Base-by-base conservation (phyloP, 2,113 vertebrate species). In the Euleptes europaea region DNA sequence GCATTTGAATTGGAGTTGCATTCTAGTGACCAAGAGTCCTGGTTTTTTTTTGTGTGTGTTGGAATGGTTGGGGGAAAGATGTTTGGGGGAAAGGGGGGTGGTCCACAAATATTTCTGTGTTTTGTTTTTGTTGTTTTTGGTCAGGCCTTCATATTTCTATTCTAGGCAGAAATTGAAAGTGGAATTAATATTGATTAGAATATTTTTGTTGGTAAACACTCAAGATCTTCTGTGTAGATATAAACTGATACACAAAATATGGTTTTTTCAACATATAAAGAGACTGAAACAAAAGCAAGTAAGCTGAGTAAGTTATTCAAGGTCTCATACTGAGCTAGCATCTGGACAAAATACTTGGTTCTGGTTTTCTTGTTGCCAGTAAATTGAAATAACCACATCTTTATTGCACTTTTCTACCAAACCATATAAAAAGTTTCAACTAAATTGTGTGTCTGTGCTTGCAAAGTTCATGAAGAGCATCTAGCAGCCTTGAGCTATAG, bases 371-470 rank as follows among this genome's bases (percentile, higher is more conserved):
- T 71, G 79, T 12, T 65, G 42, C 11, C 14, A 14, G 76, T 35
- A 72, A 84, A 79, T 26, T 85, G 51, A 79, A 85, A 42, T 35
- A 72, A 66, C 31, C 38, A 63, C 77, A 79, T 79, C 84, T 85
- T 72, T 78, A 78, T 71, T 72, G 19, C 38, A 57, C n/a, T 80
- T 84, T 87, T 88, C 85, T 63, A 69, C 9, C 23, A 80, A 92
- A 86, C 74, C 6, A 0, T 2, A 0, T 70, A 44, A 83, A 81
- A 79, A 65, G 77, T 85, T 89, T 89, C n/a, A 79, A 8, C 26
- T 60, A n/a, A 31, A 17, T 89, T 87, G 13, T 6, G 70, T 87
- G 33, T 57, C 33, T 86, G 49, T 83, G 19, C n/a, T 84, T 73
- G 69, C 42, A 10, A 71, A 57, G 67, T 90, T 84, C 44, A 85